A percentile compares a stretch with the other conserved stretches of the same genome.
Conservation (phyloP, 1,140 invertebrate species). For the Grapholita molesta region DNA sequence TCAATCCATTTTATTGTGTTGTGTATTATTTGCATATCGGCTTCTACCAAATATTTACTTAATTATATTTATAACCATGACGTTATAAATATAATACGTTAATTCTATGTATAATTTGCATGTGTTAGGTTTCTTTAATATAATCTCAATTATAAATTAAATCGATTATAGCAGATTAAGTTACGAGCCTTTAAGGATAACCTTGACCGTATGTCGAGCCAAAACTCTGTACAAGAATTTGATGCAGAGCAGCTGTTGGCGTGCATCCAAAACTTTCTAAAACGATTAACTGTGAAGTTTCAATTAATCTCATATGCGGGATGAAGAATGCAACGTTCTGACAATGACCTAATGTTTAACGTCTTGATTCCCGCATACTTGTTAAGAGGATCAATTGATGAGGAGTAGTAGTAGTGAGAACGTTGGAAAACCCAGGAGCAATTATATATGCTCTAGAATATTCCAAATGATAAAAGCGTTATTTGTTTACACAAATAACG, state of each 20-base stretch:
- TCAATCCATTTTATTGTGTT: too few relatives aligned
- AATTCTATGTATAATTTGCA: not conserved
- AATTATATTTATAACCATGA: not conserved
- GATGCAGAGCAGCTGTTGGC: constrained; percentile 56
- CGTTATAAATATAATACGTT: too few relatives aligned
- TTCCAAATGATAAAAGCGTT: not conserved
- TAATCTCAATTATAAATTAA: constrained; percentile 1
- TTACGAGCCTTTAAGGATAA: constrained; percentile 29
- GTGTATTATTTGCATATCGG: too few relatives aligned
- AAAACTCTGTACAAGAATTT: constrained; percentile 53
- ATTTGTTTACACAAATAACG: not conserved
- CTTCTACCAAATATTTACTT: too few relatives aligned
- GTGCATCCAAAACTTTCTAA: constrained; percentile 62
- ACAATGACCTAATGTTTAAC: constrained; percentile 37
- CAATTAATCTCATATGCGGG: constrained; percentile 53
- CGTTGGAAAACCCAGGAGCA: too few relatives aligned
- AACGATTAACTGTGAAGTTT: constrained; percentile 59
- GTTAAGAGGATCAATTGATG: constrained; percentile 38
- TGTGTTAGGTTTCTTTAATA: not conserved
- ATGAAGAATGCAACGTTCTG: constrained; percentile 24
- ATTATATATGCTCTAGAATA: not conserved
- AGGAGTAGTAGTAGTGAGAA: not conserved
- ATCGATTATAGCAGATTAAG: constrained; percentile 9
- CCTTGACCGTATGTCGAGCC: constrained; percentile 54
- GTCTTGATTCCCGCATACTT: constrained; percentile 25